phyloP scores from a whole-genome alignment of 2,888 invertebrate species.

The Pycnomerus fuliginosus region DNA sequence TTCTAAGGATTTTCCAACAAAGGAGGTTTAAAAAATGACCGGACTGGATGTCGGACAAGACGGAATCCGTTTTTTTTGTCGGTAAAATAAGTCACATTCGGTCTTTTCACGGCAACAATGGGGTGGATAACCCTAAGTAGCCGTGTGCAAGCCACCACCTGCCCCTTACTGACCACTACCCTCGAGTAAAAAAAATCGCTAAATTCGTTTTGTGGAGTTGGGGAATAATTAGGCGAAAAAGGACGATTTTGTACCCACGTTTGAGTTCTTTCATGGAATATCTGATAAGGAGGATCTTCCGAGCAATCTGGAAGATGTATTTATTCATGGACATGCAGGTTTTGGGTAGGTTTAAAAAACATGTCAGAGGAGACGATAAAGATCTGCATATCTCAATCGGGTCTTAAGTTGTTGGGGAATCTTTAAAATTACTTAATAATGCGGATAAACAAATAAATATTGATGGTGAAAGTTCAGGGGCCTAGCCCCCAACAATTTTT shows the following conservation, averaged over 20 bases:
- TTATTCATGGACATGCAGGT: conserved; percentile 8
- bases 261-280: too few species aligned
- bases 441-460: too few species aligned
- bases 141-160: conserved; percentile 21
- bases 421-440: too few species aligned
- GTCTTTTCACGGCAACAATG: conserved; percentile 25
- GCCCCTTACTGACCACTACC: conserved; percentile 19
- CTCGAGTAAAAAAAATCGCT: conserved; percentile 9
- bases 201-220: too few species aligned
- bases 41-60: conserved; percentile 15
- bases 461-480: too few species aligned
- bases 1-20: background rate
- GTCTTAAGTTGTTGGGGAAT: too few species aligned
- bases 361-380: too few species aligned
- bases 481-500: too few species aligned
- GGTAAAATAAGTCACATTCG: conserved; percentile 31
- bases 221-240: too few species aligned
- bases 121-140: conserved; percentile 26
- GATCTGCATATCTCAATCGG: too few species aligned
- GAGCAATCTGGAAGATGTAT: conserved; percentile 4
- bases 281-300: conserved; percentile 3
- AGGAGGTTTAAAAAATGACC: background rate
- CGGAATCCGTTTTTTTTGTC: conserved; percentile 29
- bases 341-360: too few species aligned
- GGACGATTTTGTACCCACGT: too few species aligned